A percentile compares a stretch with the other conserved stretches of the same genome.
Evolutionary conservation across 2,113 vertebrate species (phyloP).

Genomic region (Myiagra hebetior): DNA sequence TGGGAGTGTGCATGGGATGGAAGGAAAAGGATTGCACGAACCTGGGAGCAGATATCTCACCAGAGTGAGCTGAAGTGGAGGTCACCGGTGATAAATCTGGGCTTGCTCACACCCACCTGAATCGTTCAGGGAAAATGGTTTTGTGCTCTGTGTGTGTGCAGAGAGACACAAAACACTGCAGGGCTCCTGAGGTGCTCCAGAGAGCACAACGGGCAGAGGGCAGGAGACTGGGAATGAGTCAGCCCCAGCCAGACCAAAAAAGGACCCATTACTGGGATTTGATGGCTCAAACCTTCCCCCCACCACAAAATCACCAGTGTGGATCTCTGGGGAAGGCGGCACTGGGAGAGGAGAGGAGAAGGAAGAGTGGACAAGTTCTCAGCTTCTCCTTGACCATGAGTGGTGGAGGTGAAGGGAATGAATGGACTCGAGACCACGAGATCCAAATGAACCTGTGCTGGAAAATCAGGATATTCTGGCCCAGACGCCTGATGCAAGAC

Average conservation of each 20-base stretch:
- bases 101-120: not conserved
- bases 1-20: not conserved
- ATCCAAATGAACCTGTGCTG: not conserved
- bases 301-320: not conserved
- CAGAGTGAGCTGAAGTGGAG: not conserved
- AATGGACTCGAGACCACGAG: not conserved
- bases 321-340: not conserved
- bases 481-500: not conserved
- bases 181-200: not conserved
- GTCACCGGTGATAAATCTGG: not conserved
- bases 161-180: not conserved
- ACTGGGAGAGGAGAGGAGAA: not conserved
- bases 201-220: not conserved
- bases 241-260: not conserved
- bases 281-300: not conserved
- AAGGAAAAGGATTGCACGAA: not conserved
- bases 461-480: not conserved
- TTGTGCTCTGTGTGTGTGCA: not conserved
- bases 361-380: not conserved
- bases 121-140: fast-evolving
- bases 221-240: not conserved
- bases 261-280: not conserved
- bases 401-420: not conserved
- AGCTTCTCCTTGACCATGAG: not conserved
- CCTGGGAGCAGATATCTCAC: not conserved